Percentiles rank a stretch among this genome's conserved stretches.
phyloP scores from a whole-genome alignment of 1,140 invertebrate genomes.

The Drosophila obscura region DNA sequence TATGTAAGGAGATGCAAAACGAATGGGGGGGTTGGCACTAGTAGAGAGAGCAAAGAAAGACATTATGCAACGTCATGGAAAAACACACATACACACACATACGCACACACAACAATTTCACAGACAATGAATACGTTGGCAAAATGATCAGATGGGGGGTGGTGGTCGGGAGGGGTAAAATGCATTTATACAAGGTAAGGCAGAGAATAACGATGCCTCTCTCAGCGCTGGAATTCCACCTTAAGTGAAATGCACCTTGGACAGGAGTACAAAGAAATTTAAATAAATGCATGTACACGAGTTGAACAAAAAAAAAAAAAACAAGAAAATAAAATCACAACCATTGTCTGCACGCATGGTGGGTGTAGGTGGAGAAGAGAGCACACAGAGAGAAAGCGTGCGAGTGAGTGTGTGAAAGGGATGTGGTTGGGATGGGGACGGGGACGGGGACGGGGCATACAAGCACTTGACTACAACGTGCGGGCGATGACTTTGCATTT shows the following conservation, averaged over 20 bases:
- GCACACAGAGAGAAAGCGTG: not conserved
- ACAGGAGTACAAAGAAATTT: conserved; percentile 64
- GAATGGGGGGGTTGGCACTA: conserved; percentile 21
- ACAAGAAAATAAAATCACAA: conserved; percentile 43
- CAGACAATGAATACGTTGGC: conserved; percentile 80
- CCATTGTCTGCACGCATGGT: conserved; percentile 35
- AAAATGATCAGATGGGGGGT: conserved; percentile 52
- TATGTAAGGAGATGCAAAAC: not conserved
- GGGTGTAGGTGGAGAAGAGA: not conserved
- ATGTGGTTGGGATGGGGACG: not conserved
- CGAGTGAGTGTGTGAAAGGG: not conserved
- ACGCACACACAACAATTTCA: conserved; percentile 75
- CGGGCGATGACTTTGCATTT: conserved; percentile 77
- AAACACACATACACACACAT: not conserved
- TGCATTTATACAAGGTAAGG: conserved; percentile 15
- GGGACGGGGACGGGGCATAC: not conserved
- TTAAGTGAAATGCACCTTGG: not conserved
- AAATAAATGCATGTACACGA: conserved; percentile 82
- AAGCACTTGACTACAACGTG: conserved; percentile 44
- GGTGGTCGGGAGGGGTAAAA: not conserved
- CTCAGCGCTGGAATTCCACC: too few relatives aligned
- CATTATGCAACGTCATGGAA: conserved; percentile 74
- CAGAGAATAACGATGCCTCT: too few relatives aligned
- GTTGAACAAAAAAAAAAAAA: conserved; percentile 24
- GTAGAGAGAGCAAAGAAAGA: conserved; percentile 64